These are phyloP conservation scores for Clarias pachynema DNA, from an alignment of 2,797 vertebrate species.

Conservation along the genomic window DNA sequence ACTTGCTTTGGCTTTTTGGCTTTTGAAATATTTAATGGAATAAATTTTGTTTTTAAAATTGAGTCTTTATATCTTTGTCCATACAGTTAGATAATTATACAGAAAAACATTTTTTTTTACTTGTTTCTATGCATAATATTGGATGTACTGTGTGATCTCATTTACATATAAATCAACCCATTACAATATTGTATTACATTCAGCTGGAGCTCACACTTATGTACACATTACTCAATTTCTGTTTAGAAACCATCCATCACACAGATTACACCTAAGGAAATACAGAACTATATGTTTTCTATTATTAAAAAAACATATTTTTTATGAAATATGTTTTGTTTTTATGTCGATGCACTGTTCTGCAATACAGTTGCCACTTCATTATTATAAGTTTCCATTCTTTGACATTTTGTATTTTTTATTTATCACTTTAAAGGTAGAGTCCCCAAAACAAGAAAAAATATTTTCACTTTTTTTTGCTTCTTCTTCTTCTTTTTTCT, in stretches of 20 bases:
- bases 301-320: slow-evolving; percentile 20
- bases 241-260: background rate
- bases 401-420: slow-evolving; percentile 39
- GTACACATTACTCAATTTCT: background rate
- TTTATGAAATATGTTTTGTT: slow-evolving; percentile 34
- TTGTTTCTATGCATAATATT: slow-evolving; percentile 34
- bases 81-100: background rate
- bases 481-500: background rate
- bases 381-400: slow-evolving; percentile 40
- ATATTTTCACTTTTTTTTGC: background rate
- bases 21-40: slow-evolving; percentile 29
- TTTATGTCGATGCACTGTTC: slow-evolving; percentile 33
- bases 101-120: slow-evolving; percentile 9
- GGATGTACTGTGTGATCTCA: slow-evolving; percentile 31
- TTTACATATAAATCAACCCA: background rate
- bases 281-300: background rate
- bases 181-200: slow-evolving; percentile 10
- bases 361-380: slow-evolving; percentile 32
- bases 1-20: slow-evolving; percentile 10
- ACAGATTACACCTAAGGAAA: background rate
- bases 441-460: slow-evolving; percentile 28
- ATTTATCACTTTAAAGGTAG: slow-evolving; percentile 40
- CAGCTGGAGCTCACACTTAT: slow-evolving; percentile 5
- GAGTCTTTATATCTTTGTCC: slow-evolving; percentile 13
- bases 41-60: background rate